Conservation (phyloP, 2,113 vertebrate species). For the Natator depressus region DNA sequence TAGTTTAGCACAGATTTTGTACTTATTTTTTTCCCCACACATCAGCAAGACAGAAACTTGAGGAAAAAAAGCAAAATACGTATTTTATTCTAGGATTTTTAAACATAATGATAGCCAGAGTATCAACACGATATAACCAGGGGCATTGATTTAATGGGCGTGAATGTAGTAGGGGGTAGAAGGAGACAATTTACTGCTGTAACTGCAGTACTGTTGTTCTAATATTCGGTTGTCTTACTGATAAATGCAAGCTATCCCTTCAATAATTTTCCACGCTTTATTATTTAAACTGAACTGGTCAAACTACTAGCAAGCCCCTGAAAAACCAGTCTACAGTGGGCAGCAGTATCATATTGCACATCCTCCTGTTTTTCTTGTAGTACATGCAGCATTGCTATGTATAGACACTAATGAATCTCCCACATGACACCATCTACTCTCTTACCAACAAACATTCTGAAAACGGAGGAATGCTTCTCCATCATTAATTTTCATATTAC, state of each 20-base stretch:
- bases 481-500: conserved; percentile 48
- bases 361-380: conserved; percentile 33
- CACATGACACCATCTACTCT: conserved; percentile 38
- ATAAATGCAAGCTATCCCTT: conserved; percentile 8
- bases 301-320: neutral
- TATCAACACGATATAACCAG: conserved; percentile 19
- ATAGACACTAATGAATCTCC: conserved; percentile 53
- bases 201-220: neutral
- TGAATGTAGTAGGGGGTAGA: neutral
- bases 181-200: neutral
- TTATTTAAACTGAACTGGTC: neutral
- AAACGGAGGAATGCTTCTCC: conserved; percentile 26
- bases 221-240: neutral
- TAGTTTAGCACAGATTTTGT: conserved; percentile 62
- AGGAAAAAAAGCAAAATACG: conserved; percentile 31
- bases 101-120: conserved; percentile 5
- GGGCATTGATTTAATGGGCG: neutral
- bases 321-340: conserved; percentile 26
- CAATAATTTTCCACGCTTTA: conserved; percentile 33
- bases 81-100: conserved; percentile 27
- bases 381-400: conserved; percentile 41
- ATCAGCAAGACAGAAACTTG: conserved; percentile 2
- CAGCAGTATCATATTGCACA: conserved; percentile 21
- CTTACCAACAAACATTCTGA: conserved; percentile 44
- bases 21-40: conserved; percentile 36